Conservation (phyloP, 2,888 invertebrate species). For the Eucera pruinosa region DNA sequence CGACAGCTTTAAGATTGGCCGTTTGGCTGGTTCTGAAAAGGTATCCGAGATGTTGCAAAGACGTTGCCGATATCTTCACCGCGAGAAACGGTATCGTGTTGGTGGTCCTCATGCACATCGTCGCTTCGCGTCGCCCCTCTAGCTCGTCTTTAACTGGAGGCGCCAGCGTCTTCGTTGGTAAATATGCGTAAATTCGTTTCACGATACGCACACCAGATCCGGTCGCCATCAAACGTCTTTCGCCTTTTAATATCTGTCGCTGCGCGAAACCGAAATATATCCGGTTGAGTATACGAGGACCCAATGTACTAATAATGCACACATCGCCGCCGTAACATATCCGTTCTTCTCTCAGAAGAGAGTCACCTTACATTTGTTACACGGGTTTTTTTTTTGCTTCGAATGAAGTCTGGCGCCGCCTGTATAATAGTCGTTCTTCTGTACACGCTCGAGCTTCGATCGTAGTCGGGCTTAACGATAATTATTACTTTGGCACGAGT, state of each 20-base stretch:
- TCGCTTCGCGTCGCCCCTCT: slow-evolving; percentile 51
- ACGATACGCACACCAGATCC: slow-evolving; percentile 69
- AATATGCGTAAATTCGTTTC: slow-evolving; percentile 74
- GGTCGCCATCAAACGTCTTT: slow-evolving; percentile 52
- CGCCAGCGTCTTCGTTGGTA: slow-evolving; percentile 71
- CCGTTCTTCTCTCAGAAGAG: background rate
- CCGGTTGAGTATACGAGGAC: background rate
- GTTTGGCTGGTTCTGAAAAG: slow-evolving; percentile 47
- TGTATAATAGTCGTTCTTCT: slow-evolving; percentile 20
- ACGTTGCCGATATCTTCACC: slow-evolving; percentile 49
- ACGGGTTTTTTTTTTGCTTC: background rate
- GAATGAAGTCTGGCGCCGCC: slow-evolving; percentile 46
- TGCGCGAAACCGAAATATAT: background rate
- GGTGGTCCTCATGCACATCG: slow-evolving; percentile 20
- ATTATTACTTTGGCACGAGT: slow-evolving; percentile 53
- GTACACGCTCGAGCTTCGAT: slow-evolving; percentile 29
- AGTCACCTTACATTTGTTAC: slow-evolving; percentile 40
- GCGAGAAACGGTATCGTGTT: slow-evolving; percentile 5
- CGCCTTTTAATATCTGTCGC: slow-evolving; percentile 46
- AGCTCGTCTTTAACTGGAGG: slow-evolving; percentile 51
- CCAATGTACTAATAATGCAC: too few species aligned
- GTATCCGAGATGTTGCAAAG: slow-evolving; percentile 47
- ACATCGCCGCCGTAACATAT: too few species aligned
- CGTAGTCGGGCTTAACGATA: slow-evolving; percentile 38
- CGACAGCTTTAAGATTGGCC: slow-evolving; percentile 72